Evolutionary conservation across 2,888 invertebrate species (phyloP).

Genomic region (Azorinus chamasolen): DNA sequence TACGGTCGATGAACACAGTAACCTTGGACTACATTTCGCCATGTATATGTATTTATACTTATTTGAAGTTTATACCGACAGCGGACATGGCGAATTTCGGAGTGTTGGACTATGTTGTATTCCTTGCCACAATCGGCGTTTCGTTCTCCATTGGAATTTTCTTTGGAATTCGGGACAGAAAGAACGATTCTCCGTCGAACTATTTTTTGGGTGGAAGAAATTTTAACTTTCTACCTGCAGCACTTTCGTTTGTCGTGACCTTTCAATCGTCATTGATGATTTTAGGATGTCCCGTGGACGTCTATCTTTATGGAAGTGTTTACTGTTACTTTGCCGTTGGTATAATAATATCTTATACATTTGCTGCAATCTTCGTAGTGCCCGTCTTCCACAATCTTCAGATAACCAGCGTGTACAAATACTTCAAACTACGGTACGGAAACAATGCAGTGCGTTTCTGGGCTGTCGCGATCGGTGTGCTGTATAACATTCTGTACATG

Average conservation of each 20-base stretch:
- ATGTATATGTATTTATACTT: too few relatives aligned
- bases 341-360: neutral
- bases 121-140: too few relatives aligned
- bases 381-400: conserved; percentile 32
- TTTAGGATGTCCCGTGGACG: conserved; percentile 17
- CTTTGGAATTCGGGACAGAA: conserved; percentile 12
- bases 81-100: too few relatives aligned
- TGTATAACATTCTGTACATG: conserved; percentile 32
- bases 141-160: conserved; percentile 14
- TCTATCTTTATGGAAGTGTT: too few relatives aligned
- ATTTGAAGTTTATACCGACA: too few relatives aligned
- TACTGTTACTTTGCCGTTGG: too few relatives aligned
- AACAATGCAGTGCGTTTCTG: conserved; percentile 21
- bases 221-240: neutral
- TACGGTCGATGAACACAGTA: too few relatives aligned
- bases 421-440: conserved; percentile 32
- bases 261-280: conserved; percentile 20
- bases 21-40: too few relatives aligned
- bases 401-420: conserved; percentile 43
- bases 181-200: conserved; percentile 1
- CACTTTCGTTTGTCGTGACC: conserved; percentile 22
- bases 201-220: conserved; percentile 23
- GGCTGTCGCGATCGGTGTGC: conserved; percentile 8
- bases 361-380: conserved; percentile 17
- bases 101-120: too few relatives aligned